Evolutionary conservation across 2,797 vertebrate genomes (phyloP).

Genomic region (Catamblyrhynchus diadema): DNA sequence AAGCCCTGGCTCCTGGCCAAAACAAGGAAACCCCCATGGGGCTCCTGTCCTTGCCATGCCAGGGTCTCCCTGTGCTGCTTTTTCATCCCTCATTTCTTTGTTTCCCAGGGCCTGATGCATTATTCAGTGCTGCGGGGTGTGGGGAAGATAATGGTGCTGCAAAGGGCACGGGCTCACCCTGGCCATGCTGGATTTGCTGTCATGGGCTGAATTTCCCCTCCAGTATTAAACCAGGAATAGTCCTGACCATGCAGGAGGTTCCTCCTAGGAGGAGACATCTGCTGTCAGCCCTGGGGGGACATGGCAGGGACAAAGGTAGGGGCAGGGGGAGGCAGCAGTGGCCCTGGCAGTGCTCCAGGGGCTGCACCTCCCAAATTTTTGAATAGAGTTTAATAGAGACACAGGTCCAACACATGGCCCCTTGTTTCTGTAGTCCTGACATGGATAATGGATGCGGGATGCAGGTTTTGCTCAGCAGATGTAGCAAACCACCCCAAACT

Average conservation of each 20-base stretch:
- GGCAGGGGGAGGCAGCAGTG: not conserved
- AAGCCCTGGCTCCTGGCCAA: not conserved
- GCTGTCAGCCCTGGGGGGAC: not conserved
- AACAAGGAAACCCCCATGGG: not conserved
- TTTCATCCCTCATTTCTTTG: not conserved
- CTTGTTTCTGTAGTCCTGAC: not conserved
- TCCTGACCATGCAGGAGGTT: not conserved
- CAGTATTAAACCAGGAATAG: not conserved
- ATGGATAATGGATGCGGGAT: fast-evolving
- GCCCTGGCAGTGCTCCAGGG: not conserved
- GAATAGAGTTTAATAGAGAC: not conserved
- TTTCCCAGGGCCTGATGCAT: slow-evolving; percentile 4
- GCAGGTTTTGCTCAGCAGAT: not conserved
- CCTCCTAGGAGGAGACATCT: not conserved
- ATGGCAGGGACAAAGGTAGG: not conserved
- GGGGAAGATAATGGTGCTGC: not conserved
- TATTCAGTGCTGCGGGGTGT: not conserved
- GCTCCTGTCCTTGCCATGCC: not conserved
- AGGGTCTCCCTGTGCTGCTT: not conserved
- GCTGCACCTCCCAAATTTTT: not conserved
- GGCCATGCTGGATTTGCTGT: not conserved
- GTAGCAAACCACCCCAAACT: not conserved
- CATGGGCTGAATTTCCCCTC: not conserved
- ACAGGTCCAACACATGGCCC: fast-evolving
- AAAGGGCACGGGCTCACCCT: not conserved